These are phyloP conservation scores for Caenorhabditis brenneri DNA, from an alignment of 1,140 invertebrate genomes.

Conservation along the genomic window DNA sequence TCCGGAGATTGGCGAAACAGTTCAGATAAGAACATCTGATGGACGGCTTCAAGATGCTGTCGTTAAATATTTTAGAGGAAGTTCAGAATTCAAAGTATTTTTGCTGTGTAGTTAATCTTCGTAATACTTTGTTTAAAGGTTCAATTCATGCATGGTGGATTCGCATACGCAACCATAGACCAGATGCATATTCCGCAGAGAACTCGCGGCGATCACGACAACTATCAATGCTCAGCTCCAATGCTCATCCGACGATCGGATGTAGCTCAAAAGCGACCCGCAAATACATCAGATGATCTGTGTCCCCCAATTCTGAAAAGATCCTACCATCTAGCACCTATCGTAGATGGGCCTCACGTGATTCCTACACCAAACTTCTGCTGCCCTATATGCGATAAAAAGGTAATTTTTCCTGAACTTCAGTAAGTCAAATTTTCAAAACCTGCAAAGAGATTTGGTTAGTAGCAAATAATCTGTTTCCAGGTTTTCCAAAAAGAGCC, in stretches of 20 bases:
- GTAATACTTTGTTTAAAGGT: neutral
- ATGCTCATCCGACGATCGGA: neutral
- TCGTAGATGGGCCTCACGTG: neutral
- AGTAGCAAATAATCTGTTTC: too few species aligned
- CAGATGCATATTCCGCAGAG: conserved; percentile 23
- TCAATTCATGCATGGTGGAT: conserved; percentile 48
- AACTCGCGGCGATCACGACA: conserved; percentile 8
- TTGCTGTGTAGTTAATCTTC: neutral
- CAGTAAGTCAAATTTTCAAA: too few species aligned
- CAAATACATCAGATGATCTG: neutral
- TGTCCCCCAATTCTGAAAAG: neutral
- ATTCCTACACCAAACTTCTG: conserved; percentile 49
- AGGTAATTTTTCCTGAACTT: conserved; percentile 3
- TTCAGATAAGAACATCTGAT: conserved; percentile 33
- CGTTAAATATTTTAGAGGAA: neutral
- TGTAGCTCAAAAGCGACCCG: neutral
- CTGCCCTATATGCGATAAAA: conserved; percentile 55
- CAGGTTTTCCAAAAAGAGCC: conserved; percentile 54
- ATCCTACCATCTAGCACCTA: neutral
- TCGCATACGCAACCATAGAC: conserved; percentile 48
- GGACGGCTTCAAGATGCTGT: neutral
- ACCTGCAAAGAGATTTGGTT: too few species aligned
- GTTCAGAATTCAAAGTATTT: neutral
- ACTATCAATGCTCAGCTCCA: neutral
- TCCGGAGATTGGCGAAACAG: conserved; percentile 29